Percentiles rank a stretch among this genome's conserved stretches.
Conservation (phyloP, 2,888 invertebrate genomes). For the Smittia sp. region DNA sequence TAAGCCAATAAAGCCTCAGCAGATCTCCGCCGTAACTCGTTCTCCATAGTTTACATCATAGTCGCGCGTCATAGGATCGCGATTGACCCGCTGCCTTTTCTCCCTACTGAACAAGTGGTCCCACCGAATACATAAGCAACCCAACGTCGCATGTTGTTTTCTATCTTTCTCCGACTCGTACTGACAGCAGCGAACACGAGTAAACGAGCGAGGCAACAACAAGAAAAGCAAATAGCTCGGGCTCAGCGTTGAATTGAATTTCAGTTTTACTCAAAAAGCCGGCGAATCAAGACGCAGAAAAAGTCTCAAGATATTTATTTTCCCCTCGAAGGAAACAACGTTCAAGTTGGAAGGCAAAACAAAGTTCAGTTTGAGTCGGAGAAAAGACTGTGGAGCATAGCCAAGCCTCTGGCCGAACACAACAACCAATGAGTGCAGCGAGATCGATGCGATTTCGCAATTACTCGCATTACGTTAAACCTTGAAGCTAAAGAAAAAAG, state of each 20-base stretch:
- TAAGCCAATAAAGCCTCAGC: too few species aligned
- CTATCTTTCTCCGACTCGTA: conserved; percentile 11
- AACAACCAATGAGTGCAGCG: background rate
- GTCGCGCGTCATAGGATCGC: background rate
- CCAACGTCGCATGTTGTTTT: background rate
- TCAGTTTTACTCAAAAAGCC: conserved; percentile 35
- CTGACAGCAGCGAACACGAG: background rate
- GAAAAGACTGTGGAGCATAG: background rate
- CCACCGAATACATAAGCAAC: background rate
- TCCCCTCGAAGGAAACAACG: background rate
- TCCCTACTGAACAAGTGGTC: background rate
- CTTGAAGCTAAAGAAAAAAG: background rate
- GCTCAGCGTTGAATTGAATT: background rate
- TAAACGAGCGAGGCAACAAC: background rate
- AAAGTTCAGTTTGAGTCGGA: background rate
- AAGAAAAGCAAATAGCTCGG: background rate
- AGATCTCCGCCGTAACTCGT: too few species aligned
- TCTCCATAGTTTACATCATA: background rate
- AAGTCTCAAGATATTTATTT: conserved; percentile 7
- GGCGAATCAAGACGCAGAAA: conserved; percentile 29
- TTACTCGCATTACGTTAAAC: background rate
- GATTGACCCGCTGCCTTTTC: too few species aligned
- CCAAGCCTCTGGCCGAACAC: background rate
- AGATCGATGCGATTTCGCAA: conserved; percentile 7
- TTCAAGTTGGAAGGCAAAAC: background rate